Conservation (phyloP, 2,888 invertebrate species). For the Synergus umbraculus region DNA sequence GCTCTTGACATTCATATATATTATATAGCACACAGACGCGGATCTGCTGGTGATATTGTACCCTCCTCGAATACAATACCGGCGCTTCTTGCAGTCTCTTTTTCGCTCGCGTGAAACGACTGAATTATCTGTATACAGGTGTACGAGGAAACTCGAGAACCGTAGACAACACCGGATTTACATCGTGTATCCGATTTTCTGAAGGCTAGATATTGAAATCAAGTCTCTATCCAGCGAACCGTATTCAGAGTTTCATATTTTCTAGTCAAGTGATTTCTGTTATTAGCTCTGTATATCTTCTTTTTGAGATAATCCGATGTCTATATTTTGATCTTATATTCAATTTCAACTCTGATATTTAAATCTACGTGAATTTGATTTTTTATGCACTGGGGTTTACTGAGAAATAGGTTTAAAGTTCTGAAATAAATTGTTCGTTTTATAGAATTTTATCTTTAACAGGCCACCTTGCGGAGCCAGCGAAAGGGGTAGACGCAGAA, state of each 20-base stretch:
- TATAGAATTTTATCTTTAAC: too few relatives aligned
- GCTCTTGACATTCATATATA: constrained; percentile 37
- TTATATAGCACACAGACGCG: not conserved
- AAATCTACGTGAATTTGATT: too few relatives aligned
- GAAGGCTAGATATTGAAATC: constrained; percentile 40
- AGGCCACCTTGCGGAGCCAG: too few relatives aligned
- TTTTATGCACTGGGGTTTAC: too few relatives aligned
- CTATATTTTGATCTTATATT: too few relatives aligned
- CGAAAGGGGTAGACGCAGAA: too few relatives aligned
- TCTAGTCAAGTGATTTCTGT: constrained; percentile 10
- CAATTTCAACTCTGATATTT: too few relatives aligned
- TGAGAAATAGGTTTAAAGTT: too few relatives aligned
- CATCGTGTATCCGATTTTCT: constrained; percentile 37
- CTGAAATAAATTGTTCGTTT: too few relatives aligned
- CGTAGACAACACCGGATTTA: constrained; percentile 40
- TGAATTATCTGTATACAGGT: constrained; percentile 36
- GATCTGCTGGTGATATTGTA: constrained; percentile 32
- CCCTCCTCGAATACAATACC: constrained; percentile 35
- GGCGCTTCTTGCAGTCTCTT: constrained; percentile 24
- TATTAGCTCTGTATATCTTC: not conserved
- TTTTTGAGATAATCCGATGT: too few relatives aligned
- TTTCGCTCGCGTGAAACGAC: constrained; percentile 36
- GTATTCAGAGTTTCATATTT: constrained; percentile 33
- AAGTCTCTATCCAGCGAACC: constrained; percentile 42
- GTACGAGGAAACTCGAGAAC: constrained; percentile 35